These are phyloP conservation scores for Amphipyra berbera DNA, from an alignment of 2,888 invertebrate genomes.

Conservation along the genomic window DNA sequence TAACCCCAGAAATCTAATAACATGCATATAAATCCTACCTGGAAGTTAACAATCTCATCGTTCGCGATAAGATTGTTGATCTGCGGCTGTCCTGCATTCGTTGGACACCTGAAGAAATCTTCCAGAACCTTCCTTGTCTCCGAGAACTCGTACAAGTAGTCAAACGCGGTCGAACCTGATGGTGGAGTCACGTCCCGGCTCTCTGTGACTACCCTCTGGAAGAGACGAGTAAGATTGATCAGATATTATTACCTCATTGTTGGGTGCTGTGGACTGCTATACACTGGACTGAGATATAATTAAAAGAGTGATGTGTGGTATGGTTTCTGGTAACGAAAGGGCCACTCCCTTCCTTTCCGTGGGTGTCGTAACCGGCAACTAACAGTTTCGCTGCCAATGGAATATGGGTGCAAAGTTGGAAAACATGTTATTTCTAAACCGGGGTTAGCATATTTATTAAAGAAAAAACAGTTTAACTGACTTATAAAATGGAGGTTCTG, in stretches of 20 bases:
- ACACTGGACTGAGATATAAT: too few relatives aligned
- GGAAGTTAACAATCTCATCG: slow-evolving; percentile 86
- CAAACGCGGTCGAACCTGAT: slow-evolving; percentile 91
- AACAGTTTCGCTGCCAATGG: too few relatives aligned
- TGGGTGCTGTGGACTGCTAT: not conserved
- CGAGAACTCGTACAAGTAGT: slow-evolving; percentile 97
- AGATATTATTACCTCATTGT: slow-evolving; percentile 5
- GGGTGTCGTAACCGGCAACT: slow-evolving; percentile 2
- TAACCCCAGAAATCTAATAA: not conserved
- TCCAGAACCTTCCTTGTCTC: slow-evolving; percentile 97
- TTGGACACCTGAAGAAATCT: slow-evolving; percentile 96
- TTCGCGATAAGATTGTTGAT: slow-evolving; percentile 62
- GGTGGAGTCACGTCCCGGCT: slow-evolving; percentile 85
- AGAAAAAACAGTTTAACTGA: too few relatives aligned
- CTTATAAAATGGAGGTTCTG: too few relatives aligned
- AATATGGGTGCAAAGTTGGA: too few relatives aligned
- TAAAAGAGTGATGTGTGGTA: too few relatives aligned
- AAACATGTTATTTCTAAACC: too few relatives aligned
- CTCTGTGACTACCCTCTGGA: slow-evolving; percentile 85
- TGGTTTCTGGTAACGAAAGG: too few relatives aligned
- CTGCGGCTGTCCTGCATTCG: slow-evolving; percentile 79
- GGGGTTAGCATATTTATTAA: too few relatives aligned
- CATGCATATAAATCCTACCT: slow-evolving; percentile 65
- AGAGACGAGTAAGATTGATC: slow-evolving; percentile 33
- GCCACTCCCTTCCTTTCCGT: not conserved